A percentile compares a stretch with the other conserved stretches of the same genome.
Conservation (phyloP, 2,113 vertebrate genomes). For the Cromileptes altivelis region DNA sequence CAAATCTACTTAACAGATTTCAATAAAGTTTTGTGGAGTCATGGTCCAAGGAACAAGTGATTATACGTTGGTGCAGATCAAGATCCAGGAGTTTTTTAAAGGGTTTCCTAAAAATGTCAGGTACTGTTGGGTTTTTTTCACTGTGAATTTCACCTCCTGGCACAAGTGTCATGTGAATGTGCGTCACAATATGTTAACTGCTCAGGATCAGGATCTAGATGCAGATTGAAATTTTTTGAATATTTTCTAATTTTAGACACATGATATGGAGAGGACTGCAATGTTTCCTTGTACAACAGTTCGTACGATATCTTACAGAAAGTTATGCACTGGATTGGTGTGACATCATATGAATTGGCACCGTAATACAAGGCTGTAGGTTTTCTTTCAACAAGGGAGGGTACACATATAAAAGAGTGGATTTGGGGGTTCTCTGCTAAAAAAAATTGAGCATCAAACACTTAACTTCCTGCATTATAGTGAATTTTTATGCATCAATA, state of each 20-base stretch:
- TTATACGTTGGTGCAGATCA: background rate
- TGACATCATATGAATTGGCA: too few species aligned
- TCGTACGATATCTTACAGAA: too few species aligned
- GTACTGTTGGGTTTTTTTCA: background rate
- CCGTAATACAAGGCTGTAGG: too few species aligned
- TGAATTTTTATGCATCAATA: too few species aligned
- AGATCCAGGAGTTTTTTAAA: background rate
- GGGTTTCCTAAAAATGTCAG: background rate
- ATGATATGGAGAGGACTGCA: background rate
- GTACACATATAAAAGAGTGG: too few species aligned
- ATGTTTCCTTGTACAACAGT: too few species aligned
- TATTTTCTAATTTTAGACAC: conserved; percentile 9
- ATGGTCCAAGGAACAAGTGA: background rate
- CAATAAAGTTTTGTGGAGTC: background rate
- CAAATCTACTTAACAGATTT: background rate
- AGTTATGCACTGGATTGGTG: too few species aligned
- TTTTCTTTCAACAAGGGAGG: too few species aligned
- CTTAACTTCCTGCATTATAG: too few species aligned
- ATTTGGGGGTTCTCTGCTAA: too few species aligned
- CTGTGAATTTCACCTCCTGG: background rate
- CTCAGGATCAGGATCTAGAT: background rate
- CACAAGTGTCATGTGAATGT: background rate
- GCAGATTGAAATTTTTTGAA: background rate
- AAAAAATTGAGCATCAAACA: too few species aligned
- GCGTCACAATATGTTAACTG: background rate